Evolutionary conservation across 2,797 vertebrate species (phyloP), one percentile per base, ranked within the genome.

Genomic region (Pipistrellus pygmaeus): DNA sequence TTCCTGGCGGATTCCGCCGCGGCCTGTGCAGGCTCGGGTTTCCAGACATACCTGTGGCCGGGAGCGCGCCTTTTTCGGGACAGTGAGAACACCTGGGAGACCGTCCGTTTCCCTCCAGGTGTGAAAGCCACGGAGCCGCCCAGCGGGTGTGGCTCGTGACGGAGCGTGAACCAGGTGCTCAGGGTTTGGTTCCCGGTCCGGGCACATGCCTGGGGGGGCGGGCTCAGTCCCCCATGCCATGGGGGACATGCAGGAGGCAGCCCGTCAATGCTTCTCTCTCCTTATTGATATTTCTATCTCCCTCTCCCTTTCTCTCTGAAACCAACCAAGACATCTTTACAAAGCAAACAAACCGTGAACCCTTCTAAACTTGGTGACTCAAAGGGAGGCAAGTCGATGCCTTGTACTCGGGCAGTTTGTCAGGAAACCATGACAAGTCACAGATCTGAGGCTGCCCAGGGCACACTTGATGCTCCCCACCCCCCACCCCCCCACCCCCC

Each of bases 21-120:
- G 25, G 6, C 4, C 18, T 4, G 35, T 18, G 83, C 62, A 6
- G 62, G 55, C 1, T 12, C 71, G 3, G 30, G 10, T 51, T 82
- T 41, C 87, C 83, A 93, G 88, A 84, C 83, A 72, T 78, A 57
- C 64, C 91, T 87, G 71, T 6, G 62, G 83, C 66, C 86, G 3
- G 25, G 13, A 12, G 44, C 41, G 30, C 71, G 14, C 75, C 75
- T 41, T 57, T 23, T 73, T 30, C 10, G 12, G 73, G 53, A 18
- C 57, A 17, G 38, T 14, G 53, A 14, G 14, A 64, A 48, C 77
- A 87, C 77, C 76, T 64, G 69, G 66, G 46, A 38, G 69, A 30
- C 10, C 48, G 23, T n/a, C 69, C 25, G 48, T 44, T 11, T 17
- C 7, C 80, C 18, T 57, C 18, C 88, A 83, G 77, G 83, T 90